Evolutionary conservation across 2,888 invertebrate species (phyloP).

Genomic region (Tinea trinotella): DNA sequence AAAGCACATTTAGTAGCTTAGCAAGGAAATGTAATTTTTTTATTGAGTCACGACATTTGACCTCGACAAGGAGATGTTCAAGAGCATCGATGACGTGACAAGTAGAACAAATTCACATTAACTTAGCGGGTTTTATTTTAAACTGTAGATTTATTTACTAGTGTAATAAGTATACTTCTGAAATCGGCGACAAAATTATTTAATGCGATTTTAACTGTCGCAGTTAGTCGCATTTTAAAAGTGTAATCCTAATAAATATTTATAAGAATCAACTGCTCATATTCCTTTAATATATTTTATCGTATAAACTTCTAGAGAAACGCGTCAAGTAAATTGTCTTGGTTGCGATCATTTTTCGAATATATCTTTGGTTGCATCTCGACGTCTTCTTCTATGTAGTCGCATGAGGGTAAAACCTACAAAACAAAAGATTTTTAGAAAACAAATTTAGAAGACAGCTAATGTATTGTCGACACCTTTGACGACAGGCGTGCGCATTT

Average conservation of each 20-base stretch:
- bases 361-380: conserved; percentile 34
- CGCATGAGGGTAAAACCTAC: conserved; percentile 50
- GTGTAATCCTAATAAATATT: not conserved
- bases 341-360: conserved; percentile 39
- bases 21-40: too few relatives aligned
- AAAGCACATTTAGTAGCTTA: too few relatives aligned
- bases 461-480: too few relatives aligned
- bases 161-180: not conserved
- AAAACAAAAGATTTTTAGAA: too few relatives aligned
- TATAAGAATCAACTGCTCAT: not conserved
- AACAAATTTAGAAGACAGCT: not conserved
- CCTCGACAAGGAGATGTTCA: too few relatives aligned
- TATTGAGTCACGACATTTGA: too few relatives aligned
- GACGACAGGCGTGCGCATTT: too few relatives aligned
- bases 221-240: not conserved
- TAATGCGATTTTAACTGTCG: not conserved
- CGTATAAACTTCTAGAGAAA: conserved; percentile 37
- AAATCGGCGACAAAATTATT: not conserved
- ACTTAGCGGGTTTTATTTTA: too few relatives aligned
- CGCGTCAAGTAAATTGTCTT: conserved; percentile 44
- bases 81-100: too few relatives aligned
- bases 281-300: not conserved
- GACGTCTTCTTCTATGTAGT: conserved; percentile 44
- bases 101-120: too few relatives aligned
- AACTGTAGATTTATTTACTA: too few relatives aligned